A percentile compares a stretch with the other conserved stretches of the same genome.
These are phyloP conservation scores for Leptopterna dolabrata DNA, from an alignment of 2,888 invertebrate genomes.

Conservation along the genomic window DNA sequence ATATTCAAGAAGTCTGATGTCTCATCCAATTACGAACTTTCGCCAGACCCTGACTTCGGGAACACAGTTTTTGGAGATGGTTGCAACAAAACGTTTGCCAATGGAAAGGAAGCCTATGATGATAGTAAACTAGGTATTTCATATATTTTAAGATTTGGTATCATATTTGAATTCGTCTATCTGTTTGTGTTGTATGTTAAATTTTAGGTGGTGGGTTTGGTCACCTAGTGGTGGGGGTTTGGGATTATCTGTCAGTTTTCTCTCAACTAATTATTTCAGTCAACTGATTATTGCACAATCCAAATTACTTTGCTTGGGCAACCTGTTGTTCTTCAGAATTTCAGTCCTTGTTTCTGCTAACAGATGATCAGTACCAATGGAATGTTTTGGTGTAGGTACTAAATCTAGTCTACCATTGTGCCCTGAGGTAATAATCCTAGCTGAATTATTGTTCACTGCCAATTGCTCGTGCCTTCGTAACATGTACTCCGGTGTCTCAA, in stretches of 20 bases:
- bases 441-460: too few species aligned
- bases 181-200: slow-evolving; percentile 28
- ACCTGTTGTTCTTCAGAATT: neutral
- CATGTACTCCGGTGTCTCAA: too few species aligned
- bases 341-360: neutral
- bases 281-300: neutral
- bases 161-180: slow-evolving; percentile 49
- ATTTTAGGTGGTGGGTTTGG: slow-evolving; percentile 27
- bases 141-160: slow-evolving; percentile 41
- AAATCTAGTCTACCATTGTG: too few species aligned
- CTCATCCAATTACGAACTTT: slow-evolving; percentile 70
- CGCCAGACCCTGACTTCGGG: slow-evolving; percentile 76
- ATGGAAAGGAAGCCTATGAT: slow-evolving; percentile 47
- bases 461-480: too few species aligned
- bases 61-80: slow-evolving; percentile 73
- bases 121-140: slow-evolving; percentile 50
- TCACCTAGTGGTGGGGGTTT: neutral
- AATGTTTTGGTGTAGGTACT: neutral
- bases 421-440: too few species aligned
- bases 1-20: slow-evolving; percentile 72
- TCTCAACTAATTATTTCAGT: neutral
- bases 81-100: slow-evolving; percentile 62
- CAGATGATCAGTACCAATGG: neutral
- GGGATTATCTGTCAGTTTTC: neutral
- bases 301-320: neutral